A percentile compares a stretch with the other conserved stretches of the same genome.
Conservation (phyloP, 2,888 invertebrate genomes). For the Synergus japonicus region DNA sequence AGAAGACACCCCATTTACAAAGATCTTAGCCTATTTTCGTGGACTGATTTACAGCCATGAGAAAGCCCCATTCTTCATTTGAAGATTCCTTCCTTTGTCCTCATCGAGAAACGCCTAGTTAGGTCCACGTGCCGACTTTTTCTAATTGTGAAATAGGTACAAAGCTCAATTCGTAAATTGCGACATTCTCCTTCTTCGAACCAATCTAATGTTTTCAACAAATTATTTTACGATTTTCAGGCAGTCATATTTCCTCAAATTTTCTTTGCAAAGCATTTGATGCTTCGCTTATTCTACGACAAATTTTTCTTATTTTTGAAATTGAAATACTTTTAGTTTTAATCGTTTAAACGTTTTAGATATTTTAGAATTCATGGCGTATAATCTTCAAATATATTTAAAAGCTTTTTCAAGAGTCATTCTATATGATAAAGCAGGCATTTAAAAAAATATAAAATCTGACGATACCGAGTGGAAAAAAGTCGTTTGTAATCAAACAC, state of each 20-base stretch:
- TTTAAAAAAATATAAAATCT: not conserved
- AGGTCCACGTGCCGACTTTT: not conserved
- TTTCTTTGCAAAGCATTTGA: not conserved
- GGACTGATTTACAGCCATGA: not conserved
- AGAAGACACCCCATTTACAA: not conserved
- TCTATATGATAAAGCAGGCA: too few species aligned
- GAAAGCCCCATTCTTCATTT: not conserved
- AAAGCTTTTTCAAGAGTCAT: too few species aligned
- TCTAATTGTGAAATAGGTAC: constrained; percentile 11
- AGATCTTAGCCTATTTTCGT: constrained; percentile 7
- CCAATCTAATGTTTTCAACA: not conserved
- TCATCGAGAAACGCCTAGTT: not conserved
- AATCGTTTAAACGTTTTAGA: too few species aligned
- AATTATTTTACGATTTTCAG: not conserved
- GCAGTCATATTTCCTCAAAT: not conserved
- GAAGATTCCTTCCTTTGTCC: not conserved
- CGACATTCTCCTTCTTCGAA: not conserved
- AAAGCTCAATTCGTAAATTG: not conserved
- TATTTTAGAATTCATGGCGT: too few species aligned
- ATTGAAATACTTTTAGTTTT: too few species aligned
- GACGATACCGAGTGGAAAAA: not conserved
- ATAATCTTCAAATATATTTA: too few species aligned
- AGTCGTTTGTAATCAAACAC: not conserved
- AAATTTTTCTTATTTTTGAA: too few species aligned
- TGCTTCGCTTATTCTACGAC: too few species aligned